Evolutionary conservation across 2,888 invertebrate genomes (phyloP).

Genomic region (Bembecia ichneumoniformis): DNA sequence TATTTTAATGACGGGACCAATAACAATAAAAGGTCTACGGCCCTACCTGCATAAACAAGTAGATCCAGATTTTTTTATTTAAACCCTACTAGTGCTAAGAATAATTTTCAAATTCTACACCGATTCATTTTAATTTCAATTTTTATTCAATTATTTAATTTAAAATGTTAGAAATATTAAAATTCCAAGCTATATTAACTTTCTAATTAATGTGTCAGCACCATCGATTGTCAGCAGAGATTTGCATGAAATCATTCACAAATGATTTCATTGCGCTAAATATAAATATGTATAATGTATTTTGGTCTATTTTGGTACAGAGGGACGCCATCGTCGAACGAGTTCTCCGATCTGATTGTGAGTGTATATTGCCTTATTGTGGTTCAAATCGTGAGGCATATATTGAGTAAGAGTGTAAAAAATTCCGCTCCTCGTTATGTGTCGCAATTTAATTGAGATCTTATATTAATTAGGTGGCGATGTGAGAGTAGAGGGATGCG

Average conservation of each 20-base stretch:
- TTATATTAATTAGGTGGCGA: slow-evolving; percentile 71
- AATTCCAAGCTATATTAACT: too few relatives aligned
- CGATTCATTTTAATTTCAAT: too few relatives aligned
- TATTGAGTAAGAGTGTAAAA: slow-evolving; percentile 49
- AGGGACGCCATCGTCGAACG: slow-evolving; percentile 37
- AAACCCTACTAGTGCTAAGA: too few relatives aligned
- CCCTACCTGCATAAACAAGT: too few relatives aligned
- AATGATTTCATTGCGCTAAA: background rate
- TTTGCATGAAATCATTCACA: background rate
- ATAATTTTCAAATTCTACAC: too few relatives aligned
- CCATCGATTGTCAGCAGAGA: too few relatives aligned
- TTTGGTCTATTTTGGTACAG: slow-evolving; percentile 3
- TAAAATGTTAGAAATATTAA: too few relatives aligned
- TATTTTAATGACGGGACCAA: slow-evolving; percentile 3
- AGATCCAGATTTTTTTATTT: too few relatives aligned
- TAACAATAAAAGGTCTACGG: slow-evolving; percentile 5
- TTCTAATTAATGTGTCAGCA: too few relatives aligned
- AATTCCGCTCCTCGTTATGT: slow-evolving; percentile 61
- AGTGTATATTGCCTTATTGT: slow-evolving; percentile 49
- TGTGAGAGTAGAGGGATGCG: slow-evolving; percentile 47
- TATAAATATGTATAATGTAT: background rate
- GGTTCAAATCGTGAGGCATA: slow-evolving; percentile 40
- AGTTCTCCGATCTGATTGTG: slow-evolving; percentile 42
- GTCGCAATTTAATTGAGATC: slow-evolving; percentile 73
- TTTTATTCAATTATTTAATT: too few relatives aligned